Base-by-base conservation (phyloP, 2,797 vertebrate genomes). In the Glossophaga mutica region DNA sequence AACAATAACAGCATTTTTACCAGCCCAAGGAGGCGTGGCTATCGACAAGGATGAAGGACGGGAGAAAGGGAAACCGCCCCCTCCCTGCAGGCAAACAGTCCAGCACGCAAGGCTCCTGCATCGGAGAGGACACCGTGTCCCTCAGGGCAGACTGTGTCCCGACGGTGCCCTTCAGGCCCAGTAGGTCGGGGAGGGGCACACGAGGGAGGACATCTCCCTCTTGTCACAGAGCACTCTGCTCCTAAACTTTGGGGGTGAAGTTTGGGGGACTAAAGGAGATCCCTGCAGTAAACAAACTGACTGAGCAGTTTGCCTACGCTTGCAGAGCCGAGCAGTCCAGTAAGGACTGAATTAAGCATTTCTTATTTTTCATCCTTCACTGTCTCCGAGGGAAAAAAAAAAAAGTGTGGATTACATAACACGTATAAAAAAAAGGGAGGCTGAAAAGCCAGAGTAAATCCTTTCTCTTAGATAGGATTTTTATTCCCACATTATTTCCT, bases 81-180 rank as follows among this genome's bases (percentile, higher is more conserved):
- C 9, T 12, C 9, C 14, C 1, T 2, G 4, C 3, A 11, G 19
- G 9, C 37, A 5, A 57, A 22, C 24, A 24, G 32, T 22, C 21
- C 2, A 42, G 16, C 10, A 84, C 5, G 12, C 1, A 21, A 9
- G 39, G 14, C n/a, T 39, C 11, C 19, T 2, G 29, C 39, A 4
- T n/a, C 22, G 46, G 48, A 89, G 12, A 16, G 21, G 42, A 24
- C 2, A 9, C 6, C 24, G 11, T 8, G 6, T 16, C 21, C 11
- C 19, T 77, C 12, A 9, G 0, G 4, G 37, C 26, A 42, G 32
- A 55, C 16, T 5, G 9, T 9, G 2, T 52, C 5, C 46, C 8
- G 8, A 2, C 2, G 16, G 2, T 1, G 1, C 9, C 16, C 29
- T n/a, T 82, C 48, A 21, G 1, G 5, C 21, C 4, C 16, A 0